Evolutionary conservation across 2,797 vertebrate genomes (phyloP).

Genomic region (Enteromius treurensis): DNA sequence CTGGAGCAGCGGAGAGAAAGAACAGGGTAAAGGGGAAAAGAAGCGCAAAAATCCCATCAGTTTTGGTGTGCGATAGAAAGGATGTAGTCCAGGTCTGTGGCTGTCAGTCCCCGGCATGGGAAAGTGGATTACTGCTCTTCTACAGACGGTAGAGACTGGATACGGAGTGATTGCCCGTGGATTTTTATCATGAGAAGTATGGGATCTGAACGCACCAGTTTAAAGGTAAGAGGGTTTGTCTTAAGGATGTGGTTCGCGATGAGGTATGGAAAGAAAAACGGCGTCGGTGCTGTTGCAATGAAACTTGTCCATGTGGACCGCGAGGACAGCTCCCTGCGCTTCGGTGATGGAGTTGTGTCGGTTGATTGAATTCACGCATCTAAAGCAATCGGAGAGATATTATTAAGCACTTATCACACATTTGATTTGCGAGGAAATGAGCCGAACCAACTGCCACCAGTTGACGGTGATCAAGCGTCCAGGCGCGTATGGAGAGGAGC

Average conservation of each 20-base stretch:
- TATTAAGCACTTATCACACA: conserved; percentile 1
- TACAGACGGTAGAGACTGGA: conserved; percentile 63
- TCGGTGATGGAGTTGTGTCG: conserved; percentile 25
- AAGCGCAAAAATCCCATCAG: conserved; percentile 76
- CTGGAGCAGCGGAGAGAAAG: conserved; percentile 68
- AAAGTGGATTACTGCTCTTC: conserved; percentile 76
- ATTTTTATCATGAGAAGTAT: conserved; percentile 77
- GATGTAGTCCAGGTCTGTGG: conserved; percentile 75
- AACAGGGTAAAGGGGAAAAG: conserved; percentile 58
- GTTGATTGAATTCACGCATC: conserved; percentile 17
- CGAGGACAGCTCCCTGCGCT: conserved; percentile 7
- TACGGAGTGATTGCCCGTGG: conserved; percentile 67
- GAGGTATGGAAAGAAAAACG: conserved; percentile 14
- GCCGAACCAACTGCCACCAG: conserved; percentile 50
- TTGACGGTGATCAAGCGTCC: conserved; percentile 48
- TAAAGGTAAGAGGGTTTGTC: conserved; percentile 75
- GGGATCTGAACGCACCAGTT: conserved; percentile 76
- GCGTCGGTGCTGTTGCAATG: conserved; percentile 5
- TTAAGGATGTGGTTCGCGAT: neutral
- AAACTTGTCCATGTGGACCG: conserved; percentile 43
- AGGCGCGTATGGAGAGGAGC: conserved; percentile 36
- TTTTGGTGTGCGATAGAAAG: conserved; percentile 73
- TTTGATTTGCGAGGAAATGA: conserved; percentile 23
- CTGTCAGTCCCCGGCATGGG: conserved; percentile 75
- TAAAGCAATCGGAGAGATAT: conserved; percentile 13